A percentile compares a stretch with the other conserved stretches of the same genome.
These are phyloP conservation scores for Pollicipes pollicipes DNA, from an alignment of 1,140 invertebrate genomes.

Conservation along the genomic window DNA sequence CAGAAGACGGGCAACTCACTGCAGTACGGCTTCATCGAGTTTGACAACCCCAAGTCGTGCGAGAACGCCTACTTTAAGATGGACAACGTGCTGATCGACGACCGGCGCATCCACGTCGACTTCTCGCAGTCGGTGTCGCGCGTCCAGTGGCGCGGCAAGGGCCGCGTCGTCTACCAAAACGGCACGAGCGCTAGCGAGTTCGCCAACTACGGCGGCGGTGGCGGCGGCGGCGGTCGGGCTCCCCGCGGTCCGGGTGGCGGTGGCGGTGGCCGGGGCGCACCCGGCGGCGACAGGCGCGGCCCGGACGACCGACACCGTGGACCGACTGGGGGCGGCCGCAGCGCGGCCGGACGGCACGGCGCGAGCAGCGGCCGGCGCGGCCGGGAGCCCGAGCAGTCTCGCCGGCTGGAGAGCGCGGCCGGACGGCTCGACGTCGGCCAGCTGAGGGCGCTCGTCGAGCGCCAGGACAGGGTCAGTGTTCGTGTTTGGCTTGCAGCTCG, in stretches of 20 bases:
- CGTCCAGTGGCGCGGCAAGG: slow-evolving; percentile 70
- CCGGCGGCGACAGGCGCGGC: no score
- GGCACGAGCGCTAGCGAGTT: background rate
- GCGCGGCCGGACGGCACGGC: no score
- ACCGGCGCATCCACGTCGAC: slow-evolving; percentile 95
- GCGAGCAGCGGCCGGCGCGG: background rate
- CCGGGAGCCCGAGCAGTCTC: no score
- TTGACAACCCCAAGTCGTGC: slow-evolving; percentile 82
- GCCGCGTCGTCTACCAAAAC: slow-evolving; percentile 8
- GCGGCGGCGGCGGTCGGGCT: no score
- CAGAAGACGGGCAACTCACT: slow-evolving; percentile 81
- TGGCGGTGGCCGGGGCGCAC: background rate
- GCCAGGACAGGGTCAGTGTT: no score
- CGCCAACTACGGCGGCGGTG: background rate
- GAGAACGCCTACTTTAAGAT: slow-evolving; percentile 99
- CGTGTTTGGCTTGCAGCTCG: no score
- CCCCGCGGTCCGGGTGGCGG: no score
- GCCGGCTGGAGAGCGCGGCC: no score
- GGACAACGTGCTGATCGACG: slow-evolving; percentile 99
- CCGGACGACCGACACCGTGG: no score
- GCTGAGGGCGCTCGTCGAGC: no score
- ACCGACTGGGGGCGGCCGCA: no score
- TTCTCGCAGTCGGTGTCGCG: slow-evolving; percentile 97
- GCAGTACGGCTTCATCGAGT: slow-evolving; percentile 99
- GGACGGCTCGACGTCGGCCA: no score